phyloP scores from a whole-genome alignment of 2,113 vertebrate genomes.

The Paradisaea rubra region DNA sequence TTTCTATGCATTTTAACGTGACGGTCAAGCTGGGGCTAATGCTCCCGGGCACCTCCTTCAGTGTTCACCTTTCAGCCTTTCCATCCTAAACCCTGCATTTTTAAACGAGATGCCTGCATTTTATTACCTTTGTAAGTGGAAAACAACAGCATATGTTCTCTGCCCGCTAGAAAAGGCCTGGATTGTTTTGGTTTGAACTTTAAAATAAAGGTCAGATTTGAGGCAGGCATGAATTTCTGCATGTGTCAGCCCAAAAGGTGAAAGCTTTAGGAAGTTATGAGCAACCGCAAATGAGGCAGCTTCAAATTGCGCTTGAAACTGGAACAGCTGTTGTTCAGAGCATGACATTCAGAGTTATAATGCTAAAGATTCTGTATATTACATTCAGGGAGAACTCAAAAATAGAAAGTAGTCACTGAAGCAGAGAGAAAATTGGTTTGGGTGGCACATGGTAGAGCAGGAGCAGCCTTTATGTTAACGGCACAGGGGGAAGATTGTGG shows the following conservation, averaged over 20 bases:
- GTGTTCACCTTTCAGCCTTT: neutral
- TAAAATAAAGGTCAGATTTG: conserved; percentile 34
- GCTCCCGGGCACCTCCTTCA: neutral
- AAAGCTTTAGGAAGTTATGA: conserved; percentile 24
- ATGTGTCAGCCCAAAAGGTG: conserved; percentile 29
- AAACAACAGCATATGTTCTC: conserved; percentile 27
- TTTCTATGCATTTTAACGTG: neutral
- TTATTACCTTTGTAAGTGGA: neutral
- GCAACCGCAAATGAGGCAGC: neutral
- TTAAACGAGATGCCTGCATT: neutral
- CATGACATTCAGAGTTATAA: neutral
- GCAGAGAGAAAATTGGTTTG: neutral
- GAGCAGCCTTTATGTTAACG: neutral
- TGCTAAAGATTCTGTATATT: neutral
- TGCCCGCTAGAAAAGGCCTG: neutral
- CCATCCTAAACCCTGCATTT: neutral
- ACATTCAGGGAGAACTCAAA: neutral
- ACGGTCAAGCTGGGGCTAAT: neutral
- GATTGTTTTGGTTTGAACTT: conserved; percentile 19
- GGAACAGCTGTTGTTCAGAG: neutral
- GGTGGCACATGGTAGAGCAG: neutral
- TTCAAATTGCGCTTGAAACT: neutral
- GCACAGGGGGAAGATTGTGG: neutral
- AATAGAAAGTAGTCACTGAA: neutral
- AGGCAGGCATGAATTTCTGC: neutral